These are phyloP conservation scores for Drosophila stalkeri DNA, from an alignment of 2,888 invertebrate genomes.

Conservation along the genomic window DNA sequence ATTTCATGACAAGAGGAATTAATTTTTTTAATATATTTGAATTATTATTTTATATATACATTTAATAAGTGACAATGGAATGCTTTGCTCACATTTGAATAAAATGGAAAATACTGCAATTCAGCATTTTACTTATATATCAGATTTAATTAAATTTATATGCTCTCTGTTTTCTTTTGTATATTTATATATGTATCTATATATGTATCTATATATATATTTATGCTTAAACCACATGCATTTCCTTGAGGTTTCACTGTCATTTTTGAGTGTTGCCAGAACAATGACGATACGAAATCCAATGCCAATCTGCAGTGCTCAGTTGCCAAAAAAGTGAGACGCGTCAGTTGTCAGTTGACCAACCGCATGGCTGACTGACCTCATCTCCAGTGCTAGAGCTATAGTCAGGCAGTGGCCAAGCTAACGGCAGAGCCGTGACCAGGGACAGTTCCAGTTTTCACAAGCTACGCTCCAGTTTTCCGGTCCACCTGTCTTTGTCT, in stretches of 20 bases:
- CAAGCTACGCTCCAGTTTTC: conserved; percentile 18
- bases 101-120: background rate
- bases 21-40: background rate
- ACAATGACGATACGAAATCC: conserved; percentile 11
- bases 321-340: conserved; percentile 25
- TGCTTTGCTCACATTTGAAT: background rate
- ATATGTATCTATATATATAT: background rate
- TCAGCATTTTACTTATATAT: background rate
- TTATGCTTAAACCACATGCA: background rate
- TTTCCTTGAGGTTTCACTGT: conserved; percentile 1
- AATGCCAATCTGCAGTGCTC: conserved; percentile 35
- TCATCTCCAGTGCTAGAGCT: conserved; percentile 15
- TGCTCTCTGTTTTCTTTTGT: no score
- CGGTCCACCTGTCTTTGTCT: conserved; percentile 13
- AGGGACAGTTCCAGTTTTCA: conserved; percentile 4
- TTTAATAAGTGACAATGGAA: background rate
- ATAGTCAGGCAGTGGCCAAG: background rate
- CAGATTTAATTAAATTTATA: background rate
- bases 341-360: conserved; percentile 48
- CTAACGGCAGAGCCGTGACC: background rate
- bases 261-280: conserved; percentile 16
- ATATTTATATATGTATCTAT: background rate
- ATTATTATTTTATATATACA: background rate
- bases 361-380: conserved; percentile 49
- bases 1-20: background rate